Evolutionary conservation across 2,797 vertebrate species (phyloP).

Genomic region (Falco rusticolus): DNA sequence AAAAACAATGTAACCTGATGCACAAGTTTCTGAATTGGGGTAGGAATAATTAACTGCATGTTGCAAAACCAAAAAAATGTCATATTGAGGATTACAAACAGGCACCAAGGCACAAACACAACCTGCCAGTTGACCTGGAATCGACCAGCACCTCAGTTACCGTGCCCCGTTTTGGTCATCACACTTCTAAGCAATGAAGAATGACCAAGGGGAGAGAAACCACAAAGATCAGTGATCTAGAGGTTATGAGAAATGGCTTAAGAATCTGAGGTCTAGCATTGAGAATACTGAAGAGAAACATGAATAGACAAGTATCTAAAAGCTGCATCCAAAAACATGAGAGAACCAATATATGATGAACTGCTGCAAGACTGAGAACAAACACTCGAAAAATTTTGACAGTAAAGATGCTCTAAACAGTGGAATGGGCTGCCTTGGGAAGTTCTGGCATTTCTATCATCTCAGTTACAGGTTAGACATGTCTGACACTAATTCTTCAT

Average conservation of each 20-base stretch:
- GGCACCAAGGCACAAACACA: background rate
- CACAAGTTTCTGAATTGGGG: background rate
- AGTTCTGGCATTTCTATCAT: background rate
- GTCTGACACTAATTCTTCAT: background rate
- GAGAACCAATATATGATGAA: background rate
- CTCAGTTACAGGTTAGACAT: background rate
- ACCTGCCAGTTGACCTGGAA: background rate
- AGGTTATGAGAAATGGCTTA: background rate
- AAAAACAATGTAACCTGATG: background rate
- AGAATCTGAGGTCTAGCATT: background rate
- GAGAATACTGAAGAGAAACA: background rate
- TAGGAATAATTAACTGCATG: background rate
- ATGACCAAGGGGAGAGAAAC: background rate
- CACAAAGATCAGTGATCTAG: accelerated
- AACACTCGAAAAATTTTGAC: background rate
- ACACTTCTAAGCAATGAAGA: background rate
- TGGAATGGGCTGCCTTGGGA: background rate
- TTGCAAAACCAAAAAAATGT: background rate
- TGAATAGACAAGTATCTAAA: background rate
- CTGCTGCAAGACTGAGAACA: background rate
- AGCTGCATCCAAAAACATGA: background rate
- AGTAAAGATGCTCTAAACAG: background rate
- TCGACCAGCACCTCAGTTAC: background rate
- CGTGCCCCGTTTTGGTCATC: accelerated
- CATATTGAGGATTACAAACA: background rate